Evolutionary conservation across 2,888 invertebrate species (phyloP).

Genomic region (Aphelenchoides bicaudatus): DNA sequence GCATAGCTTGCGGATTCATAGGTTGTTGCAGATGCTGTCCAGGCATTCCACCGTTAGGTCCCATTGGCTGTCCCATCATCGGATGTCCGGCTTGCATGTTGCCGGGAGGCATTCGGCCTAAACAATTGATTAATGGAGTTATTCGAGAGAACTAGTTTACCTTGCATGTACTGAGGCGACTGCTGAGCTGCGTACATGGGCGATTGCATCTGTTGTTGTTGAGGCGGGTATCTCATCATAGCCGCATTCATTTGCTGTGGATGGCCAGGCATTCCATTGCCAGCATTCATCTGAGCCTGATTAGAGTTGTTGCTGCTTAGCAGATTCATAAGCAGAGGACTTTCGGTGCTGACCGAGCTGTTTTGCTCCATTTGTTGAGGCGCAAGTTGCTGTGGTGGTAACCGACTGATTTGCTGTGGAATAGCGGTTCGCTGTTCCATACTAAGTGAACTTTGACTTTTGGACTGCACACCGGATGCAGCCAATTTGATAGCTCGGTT

Average conservation of each 20-base stretch:
- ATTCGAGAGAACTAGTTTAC: background rate
- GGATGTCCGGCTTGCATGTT: background rate
- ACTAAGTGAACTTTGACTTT: no score
- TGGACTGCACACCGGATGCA: background rate
- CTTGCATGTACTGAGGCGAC: conserved; percentile 13
- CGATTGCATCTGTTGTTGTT: background rate
- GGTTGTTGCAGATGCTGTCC: no score
- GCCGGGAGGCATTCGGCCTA: background rate
- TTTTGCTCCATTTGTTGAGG: background rate
- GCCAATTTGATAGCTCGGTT: no score
- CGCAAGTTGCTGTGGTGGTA: conserved; percentile 2
- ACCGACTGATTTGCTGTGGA: background rate
- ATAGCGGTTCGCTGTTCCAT: conserved; percentile 12
- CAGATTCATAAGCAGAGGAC: conserved; percentile 2
- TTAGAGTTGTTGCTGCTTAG: background rate
- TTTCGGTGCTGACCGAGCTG: background rate
- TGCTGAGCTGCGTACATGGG: conserved; percentile 10
- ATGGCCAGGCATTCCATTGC: conserved; percentile 8
- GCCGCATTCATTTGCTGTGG: conserved; percentile 8
- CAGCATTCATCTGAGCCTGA: conserved; percentile 12
- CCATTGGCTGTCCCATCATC: no score
- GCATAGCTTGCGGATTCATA: background rate
- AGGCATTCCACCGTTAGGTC: no score
- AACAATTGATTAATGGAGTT: no score
- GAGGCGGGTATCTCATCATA: conserved; percentile 5